Evolutionary conservation across 2,888 invertebrate species (phyloP).

Genomic region (Mechanitis messenoides): DNA sequence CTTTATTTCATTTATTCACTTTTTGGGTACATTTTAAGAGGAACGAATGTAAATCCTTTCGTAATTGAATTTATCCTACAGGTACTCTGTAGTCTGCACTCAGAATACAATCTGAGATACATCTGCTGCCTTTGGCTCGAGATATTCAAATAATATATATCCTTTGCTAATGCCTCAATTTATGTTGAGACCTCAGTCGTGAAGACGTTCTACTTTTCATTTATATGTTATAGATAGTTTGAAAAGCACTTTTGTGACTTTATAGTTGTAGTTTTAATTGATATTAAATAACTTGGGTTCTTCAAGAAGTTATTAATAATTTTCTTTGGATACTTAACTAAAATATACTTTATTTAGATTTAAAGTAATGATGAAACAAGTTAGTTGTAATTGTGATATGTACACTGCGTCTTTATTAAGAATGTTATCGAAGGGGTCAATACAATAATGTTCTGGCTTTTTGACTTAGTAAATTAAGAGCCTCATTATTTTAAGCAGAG

Average conservation of each 20-base stretch:
- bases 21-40: slow-evolving; percentile 5
- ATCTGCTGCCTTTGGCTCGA: slow-evolving; percentile 7
- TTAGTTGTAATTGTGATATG: neutral
- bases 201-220: neutral
- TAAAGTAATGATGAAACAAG: neutral
- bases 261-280: too few relatives aligned
- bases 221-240: neutral
- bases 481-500: slow-evolving; percentile 66
- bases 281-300: too few relatives aligned
- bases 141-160: slow-evolving; percentile 11
- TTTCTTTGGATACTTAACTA: too few relatives aligned
- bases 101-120: slow-evolving; percentile 7
- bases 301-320: too few relatives aligned
- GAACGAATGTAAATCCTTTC: slow-evolving; percentile 13
- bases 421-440: slow-evolving; percentile 32
- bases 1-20: slow-evolving; percentile 5
- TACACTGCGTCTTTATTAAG: neutral
- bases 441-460: slow-evolving; percentile 38
- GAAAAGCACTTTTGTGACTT: too few relatives aligned
- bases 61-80: slow-evolving; percentile 11
- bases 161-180: slow-evolving; percentile 3
- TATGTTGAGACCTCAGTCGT: slow-evolving; percentile 1
- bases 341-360: too few relatives aligned
- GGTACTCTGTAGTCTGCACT: slow-evolving; percentile 4
- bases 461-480: slow-evolving; percentile 60